Evolutionary conservation across 2,113 vertebrate species (phyloP), one percentile per base, ranked within the genome.

Genomic region (Sclerurus mexicanus): DNA sequence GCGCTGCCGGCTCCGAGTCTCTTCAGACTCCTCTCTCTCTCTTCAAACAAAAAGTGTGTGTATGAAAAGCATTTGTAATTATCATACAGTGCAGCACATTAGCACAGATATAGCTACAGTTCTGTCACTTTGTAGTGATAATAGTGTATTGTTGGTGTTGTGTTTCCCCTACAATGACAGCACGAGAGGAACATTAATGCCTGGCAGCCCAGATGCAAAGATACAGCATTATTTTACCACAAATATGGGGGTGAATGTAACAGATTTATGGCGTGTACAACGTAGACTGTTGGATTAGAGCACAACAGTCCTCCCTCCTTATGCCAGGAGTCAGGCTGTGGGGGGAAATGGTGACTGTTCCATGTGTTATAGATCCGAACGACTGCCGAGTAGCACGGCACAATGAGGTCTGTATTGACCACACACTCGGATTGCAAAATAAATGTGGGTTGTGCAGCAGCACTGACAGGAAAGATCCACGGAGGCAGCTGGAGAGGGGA

Each of bases 101-200:
- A 95, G 89, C 84, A 85, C 89, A 94, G 89, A 28, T 77, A 68
- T 3, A 92, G 89, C 77, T 93, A 44, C 81, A 89, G 49, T 30
- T 81, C 93, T 96, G 95, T 97, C 95, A 93, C 93, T 96, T 95
- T 93, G 91, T 82, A 95, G 85, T 91, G 96, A 69, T 87, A 95
- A 94, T 79, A 49, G 93, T 21, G 15, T 56, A 35, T 53, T 74
- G 74, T 3, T 89, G 78, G 66, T 80, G 56, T 1, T 91, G 81
- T 68, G 85, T 76, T 94, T 82, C 62, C 52, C 73, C 53, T 53
- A 3, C 82, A 79, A 3, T 89, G 93, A 91, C 94, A 95, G 89
- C 74, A 22, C 58, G 8, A 33, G 85, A 75, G 90, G 62, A 87
- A 66, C 21, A 3, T 30, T 82, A 14, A 59, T 76, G 83, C 49